Evolutionary conservation across 2,797 vertebrate species (phyloP).

Genomic region (Jordanella pulchra): DNA sequence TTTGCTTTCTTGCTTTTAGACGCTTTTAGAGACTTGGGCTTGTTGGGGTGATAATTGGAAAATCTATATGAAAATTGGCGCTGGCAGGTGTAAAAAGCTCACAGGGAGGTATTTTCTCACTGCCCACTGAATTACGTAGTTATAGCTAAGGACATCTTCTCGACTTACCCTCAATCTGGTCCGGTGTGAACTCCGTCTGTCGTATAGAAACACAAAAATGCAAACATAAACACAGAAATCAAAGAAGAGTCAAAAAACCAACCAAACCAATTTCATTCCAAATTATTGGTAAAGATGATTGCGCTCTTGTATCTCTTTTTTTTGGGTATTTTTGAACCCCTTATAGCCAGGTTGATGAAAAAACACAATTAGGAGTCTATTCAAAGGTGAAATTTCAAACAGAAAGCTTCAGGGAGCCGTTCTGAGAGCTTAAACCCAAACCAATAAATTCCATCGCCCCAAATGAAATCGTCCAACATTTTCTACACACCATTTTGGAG

Average conservation of each 20-base stretch:
- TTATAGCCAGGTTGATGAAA: slow-evolving; percentile 5
- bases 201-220: slow-evolving; percentile 28
- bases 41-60: background rate
- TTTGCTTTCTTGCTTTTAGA: slow-evolving; percentile 7
- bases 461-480: slow-evolving; percentile 60
- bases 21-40: background rate
- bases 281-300: background rate
- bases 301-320: background rate
- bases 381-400: background rate
- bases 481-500: slow-evolving; percentile 93
- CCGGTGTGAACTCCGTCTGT: slow-evolving; percentile 86
- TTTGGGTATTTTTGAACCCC: slow-evolving; percentile 3
- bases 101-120: background rate
- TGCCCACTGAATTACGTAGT: background rate
- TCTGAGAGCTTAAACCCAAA: slow-evolving; percentile 43
- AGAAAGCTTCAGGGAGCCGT: slow-evolving; percentile 17
- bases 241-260: slow-evolving; percentile 10
- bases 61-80: background rate
- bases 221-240: slow-evolving; percentile 22
- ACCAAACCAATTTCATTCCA: background rate
- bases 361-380: slow-evolving; percentile 15
- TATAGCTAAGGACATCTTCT: background rate
- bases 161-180: slow-evolving; percentile 96
- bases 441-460: slow-evolving; percentile 43
- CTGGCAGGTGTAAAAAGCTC: background rate